phyloP scores from a whole-genome alignment of 64 coral and sea anemone species.

The Dendronephthya gigantea region DNA sequence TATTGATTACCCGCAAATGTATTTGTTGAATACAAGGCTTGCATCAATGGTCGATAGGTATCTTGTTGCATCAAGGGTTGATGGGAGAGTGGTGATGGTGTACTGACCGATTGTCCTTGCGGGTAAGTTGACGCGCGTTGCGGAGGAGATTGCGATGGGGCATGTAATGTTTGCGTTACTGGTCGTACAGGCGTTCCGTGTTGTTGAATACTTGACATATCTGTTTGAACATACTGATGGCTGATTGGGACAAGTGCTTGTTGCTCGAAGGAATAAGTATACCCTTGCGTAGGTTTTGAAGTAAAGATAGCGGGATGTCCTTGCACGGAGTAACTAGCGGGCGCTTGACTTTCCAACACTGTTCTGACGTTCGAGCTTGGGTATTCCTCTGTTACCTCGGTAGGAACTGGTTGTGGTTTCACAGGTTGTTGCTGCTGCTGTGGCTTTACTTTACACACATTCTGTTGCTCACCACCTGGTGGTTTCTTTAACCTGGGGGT shows the following conservation, averaged over 20 bases:
- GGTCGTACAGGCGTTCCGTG: background rate
- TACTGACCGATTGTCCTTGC: background rate
- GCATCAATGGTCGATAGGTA: background rate
- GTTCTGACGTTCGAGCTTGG: slow-evolving; percentile 40
- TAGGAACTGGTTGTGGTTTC: slow-evolving; percentile 54
- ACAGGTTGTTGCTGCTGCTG: slow-evolving; percentile 86
- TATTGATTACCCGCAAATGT: background rate
- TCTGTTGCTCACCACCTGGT: slow-evolving; percentile 63
- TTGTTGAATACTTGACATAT: background rate
- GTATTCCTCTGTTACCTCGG: slow-evolving; percentile 41
- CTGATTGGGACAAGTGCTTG: background rate
- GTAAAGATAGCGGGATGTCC: background rate
- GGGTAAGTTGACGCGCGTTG: background rate
- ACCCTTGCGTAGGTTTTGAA: background rate
- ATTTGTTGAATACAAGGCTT: background rate
- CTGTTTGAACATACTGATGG: background rate
- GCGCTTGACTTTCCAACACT: slow-evolving; percentile 36
- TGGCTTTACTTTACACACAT: slow-evolving; percentile 89
- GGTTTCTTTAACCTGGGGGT: slow-evolving; percentile 42
- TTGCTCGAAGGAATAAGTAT: background rate
- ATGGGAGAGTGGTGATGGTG: slow-evolving; percentile 1
- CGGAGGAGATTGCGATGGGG: background rate
- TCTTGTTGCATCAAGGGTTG: background rate
- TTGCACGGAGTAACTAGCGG: background rate
- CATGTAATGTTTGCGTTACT: slow-evolving; percentile 7